These are phyloP conservation scores for Herpailurus yagouaroundi DNA, from an alignment of 2,113 vertebrate genomes.

Conservation along the genomic window DNA sequence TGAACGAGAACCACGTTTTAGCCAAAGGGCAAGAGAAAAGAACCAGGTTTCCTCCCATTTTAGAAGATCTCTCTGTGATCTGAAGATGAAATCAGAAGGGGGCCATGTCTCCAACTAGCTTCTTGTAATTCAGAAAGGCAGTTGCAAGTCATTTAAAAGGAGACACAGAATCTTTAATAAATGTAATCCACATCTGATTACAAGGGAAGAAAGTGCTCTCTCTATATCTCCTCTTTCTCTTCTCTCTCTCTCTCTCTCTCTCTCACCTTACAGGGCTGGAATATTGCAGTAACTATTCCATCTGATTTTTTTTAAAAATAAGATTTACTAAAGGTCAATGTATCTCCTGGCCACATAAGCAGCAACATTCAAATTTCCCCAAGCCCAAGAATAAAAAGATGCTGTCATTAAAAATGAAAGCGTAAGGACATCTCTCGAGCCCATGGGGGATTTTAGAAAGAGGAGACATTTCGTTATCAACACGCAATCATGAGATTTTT, in stretches of 20 bases:
- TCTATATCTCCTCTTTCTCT: neutral
- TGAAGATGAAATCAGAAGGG: constrained; percentile 63
- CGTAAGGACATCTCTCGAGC: constrained; percentile 85
- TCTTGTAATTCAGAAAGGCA: constrained; percentile 83
- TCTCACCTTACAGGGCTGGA: constrained; percentile 85
- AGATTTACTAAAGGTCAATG: constrained; percentile 94
- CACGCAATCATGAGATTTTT: constrained; percentile 90
- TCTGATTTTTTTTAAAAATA: constrained; percentile 90
- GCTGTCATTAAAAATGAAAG: constrained; percentile 93
- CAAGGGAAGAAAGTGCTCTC: constrained; percentile 84
- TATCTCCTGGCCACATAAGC: constrained; percentile 92
- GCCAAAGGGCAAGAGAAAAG: neutral
- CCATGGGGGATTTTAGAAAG: constrained; percentile 86
- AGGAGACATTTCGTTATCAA: constrained; percentile 91
- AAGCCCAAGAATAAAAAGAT: constrained; percentile 93
- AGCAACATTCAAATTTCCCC: constrained; percentile 92
- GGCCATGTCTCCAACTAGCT: constrained; percentile 76
- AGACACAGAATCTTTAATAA: constrained; percentile 87
- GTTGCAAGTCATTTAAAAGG: constrained; percentile 85
- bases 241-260: neutral
- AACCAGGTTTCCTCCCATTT: constrained; percentile 74
- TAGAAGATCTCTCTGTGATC: constrained; percentile 74
- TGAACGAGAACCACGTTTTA: neutral
- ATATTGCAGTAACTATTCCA: constrained; percentile 91
- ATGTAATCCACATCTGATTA: constrained; percentile 89